A percentile compares a stretch with the other conserved stretches of the same genome.
Evolutionary conservation across 2,797 vertebrate species (phyloP).

Genomic region (Podarcis lilfordi): DNA sequence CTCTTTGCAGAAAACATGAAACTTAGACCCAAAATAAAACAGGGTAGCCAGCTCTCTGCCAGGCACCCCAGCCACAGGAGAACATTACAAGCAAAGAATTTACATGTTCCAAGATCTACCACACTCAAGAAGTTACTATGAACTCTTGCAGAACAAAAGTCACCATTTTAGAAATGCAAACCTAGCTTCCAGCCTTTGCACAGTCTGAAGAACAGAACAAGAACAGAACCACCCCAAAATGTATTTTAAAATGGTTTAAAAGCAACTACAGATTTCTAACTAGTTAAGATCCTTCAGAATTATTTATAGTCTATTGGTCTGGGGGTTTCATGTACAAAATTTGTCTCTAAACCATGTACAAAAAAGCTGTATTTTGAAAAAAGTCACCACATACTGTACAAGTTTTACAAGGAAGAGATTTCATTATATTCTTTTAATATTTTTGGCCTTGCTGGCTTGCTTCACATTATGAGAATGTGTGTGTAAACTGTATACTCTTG

Average conservation of each 20-base stretch:
- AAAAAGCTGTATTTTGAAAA: conserved; percentile 91
- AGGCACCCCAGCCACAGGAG: conserved; percentile 83
- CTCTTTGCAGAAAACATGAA: conserved; percentile 86
- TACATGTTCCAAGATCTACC: conserved; percentile 85
- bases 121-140: conserved; percentile 87
- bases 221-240: conserved; percentile 58
- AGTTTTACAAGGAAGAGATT: conserved; percentile 92
- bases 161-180: conserved; percentile 83
- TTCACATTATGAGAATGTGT: conserved; percentile 84
- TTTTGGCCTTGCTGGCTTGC: conserved; percentile 84
- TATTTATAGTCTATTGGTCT: conserved; percentile 82
- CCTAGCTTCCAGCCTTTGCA: conserved; percentile 85
- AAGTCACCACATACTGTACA: conserved; percentile 95
- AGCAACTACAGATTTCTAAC: conserved; percentile 80
- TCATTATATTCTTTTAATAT: conserved; percentile 82
- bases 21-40: conserved; percentile 90
- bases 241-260: conserved; percentile 80
- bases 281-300: conserved; percentile 81
- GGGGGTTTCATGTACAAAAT: conserved; percentile 89
- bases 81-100: conserved; percentile 83
- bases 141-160: conserved; percentile 86
- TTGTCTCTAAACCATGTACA: conserved; percentile 91
- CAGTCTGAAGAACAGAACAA: conserved; percentile 73
- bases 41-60: conserved; percentile 82
- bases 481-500: conserved; percentile 86